Percentiles rank a stretch among this genome's conserved stretches.
These are phyloP conservation scores for Penaeus chinensis DNA, from an alignment of 1,140 invertebrate genomes.

Conservation along the genomic window DNA sequence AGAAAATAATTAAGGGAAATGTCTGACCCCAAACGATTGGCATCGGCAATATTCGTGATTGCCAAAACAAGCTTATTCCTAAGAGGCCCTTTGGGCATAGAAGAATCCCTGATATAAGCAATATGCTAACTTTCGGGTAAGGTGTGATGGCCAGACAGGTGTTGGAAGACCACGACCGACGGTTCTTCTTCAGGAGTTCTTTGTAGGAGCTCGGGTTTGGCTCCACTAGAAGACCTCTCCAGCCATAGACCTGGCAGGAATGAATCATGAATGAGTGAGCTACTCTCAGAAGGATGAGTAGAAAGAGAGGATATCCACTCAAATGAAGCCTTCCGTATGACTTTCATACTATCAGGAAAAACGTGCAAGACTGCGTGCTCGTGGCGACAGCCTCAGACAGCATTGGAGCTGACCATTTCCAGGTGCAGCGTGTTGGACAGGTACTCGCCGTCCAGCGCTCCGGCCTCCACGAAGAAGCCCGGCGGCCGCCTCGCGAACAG, in stretches of 20 bases:
- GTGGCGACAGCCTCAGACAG: neutral
- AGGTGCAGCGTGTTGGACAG: conserved; percentile 52
- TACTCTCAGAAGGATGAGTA: neutral
- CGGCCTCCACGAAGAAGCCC: conserved; percentile 50
- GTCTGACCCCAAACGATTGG: too few species aligned
- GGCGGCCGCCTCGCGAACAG: conserved; percentile 13
- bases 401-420: conserved; percentile 25
- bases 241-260: conserved; percentile 36
- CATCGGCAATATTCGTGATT: too few species aligned
- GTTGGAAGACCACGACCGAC: conserved; percentile 43
- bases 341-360: too few species aligned
- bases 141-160: conserved; percentile 47
- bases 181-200: conserved; percentile 49
- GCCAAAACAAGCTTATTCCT: neutral
- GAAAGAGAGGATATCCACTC: too few species aligned
- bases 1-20: too few species aligned
- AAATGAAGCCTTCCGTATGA: too few species aligned
- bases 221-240: conserved; percentile 42
- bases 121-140: conserved; percentile 37
- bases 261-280: neutral
- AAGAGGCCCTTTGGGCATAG: too few species aligned
- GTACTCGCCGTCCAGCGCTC: conserved; percentile 49
- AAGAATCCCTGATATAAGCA: neutral
- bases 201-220: conserved; percentile 42
- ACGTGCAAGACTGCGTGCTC: neutral